Percentiles rank a stretch among this genome's conserved stretches.
These are phyloP conservation scores for Myrmecobius fasciatus DNA, from an alignment of 2,113 vertebrate genomes.

Conservation along the genomic window DNA sequence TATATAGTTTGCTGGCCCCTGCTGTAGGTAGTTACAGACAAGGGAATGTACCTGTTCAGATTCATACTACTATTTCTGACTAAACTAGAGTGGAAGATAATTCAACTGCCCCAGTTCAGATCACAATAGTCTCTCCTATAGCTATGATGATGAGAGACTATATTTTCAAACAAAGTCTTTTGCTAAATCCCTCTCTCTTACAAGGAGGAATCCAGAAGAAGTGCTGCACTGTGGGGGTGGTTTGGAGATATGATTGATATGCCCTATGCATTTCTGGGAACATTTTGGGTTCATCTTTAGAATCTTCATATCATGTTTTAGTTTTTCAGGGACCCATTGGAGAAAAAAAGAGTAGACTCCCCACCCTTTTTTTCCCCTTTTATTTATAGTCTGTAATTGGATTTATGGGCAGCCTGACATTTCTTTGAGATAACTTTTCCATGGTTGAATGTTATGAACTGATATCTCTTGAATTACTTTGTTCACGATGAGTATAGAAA, in stretches of 20 bases:
- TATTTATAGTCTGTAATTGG: background rate
- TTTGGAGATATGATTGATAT: background rate
- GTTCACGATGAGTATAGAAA: too few relatives aligned
- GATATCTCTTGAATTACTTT: too few relatives aligned
- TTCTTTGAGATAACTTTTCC: background rate
- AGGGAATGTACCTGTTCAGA: too few relatives aligned
- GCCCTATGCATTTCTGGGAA: too few relatives aligned
- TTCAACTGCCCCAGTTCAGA: too few relatives aligned
- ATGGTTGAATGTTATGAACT: background rate
- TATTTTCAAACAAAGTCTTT: background rate
- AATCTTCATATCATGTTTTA: background rate
- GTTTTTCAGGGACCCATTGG: background rate
- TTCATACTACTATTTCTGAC: too few relatives aligned
- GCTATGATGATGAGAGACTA: background rate
- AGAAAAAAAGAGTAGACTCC: background rate
- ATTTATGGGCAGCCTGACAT: background rate
- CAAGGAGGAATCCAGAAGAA: background rate
- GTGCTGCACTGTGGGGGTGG: background rate
- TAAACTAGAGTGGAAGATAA: too few relatives aligned
- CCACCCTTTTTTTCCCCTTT: background rate
- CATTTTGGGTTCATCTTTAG: background rate
- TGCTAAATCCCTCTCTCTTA: background rate
- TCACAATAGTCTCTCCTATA: too few relatives aligned
- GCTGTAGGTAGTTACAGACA: too few relatives aligned
- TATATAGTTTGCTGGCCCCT: too few relatives aligned